phyloP scores from a whole-genome alignment of 2,113 vertebrate genomes.

The Myrmecobius fasciatus region DNA sequence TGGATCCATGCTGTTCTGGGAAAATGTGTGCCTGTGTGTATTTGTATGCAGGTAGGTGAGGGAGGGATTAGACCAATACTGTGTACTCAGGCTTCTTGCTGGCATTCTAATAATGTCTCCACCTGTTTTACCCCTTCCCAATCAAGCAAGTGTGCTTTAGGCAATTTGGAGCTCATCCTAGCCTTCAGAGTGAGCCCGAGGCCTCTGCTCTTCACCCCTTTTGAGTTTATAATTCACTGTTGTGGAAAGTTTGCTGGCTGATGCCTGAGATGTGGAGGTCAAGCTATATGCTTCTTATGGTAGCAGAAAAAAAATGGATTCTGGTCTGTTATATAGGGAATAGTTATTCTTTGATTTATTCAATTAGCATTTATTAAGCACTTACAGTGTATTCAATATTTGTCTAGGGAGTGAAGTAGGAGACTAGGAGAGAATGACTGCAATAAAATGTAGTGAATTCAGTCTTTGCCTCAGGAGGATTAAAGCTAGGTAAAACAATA shows the following conservation, averaged over 20 bases:
- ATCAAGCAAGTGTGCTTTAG: background rate
- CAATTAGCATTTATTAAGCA: background rate
- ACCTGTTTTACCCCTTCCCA: background rate
- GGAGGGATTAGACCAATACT: background rate
- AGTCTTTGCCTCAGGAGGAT: background rate
- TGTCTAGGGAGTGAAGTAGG: background rate
- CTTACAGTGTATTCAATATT: background rate
- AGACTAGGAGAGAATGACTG: background rate
- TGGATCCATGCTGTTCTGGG: background rate
- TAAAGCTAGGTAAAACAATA: background rate
- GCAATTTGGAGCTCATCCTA: background rate
- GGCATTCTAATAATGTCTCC: background rate
- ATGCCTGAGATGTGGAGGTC: background rate
- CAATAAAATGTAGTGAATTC: background rate
- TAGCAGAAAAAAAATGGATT: background rate
- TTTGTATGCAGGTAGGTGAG: background rate
- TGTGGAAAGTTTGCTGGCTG: background rate
- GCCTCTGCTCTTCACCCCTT: rapidly evolving
- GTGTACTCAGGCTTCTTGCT: background rate
- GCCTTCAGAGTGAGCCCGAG: background rate
- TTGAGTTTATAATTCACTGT: rapidly evolving
- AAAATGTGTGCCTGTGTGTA: rapidly evolving
- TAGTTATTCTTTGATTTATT: background rate
- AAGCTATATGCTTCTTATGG: rapidly evolving
- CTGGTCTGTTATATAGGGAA: background rate